Evolutionary conservation across 2,888 invertebrate species (phyloP).

Genomic region (Lepidochrysops patricia): DNA sequence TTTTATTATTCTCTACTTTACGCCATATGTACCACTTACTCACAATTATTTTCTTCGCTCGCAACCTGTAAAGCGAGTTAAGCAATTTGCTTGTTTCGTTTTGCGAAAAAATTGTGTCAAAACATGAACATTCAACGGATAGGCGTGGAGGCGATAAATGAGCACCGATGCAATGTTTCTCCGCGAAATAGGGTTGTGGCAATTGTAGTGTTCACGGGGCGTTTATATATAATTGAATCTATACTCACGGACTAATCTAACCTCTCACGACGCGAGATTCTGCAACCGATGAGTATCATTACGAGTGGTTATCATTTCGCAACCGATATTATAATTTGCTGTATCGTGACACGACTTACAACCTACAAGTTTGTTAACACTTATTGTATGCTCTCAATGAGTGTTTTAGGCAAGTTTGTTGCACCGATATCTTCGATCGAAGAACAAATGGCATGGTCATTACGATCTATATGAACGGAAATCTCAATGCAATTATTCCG

Average conservation of each 20-base stretch:
- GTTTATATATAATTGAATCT: conserved; percentile 56
- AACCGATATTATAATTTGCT: conserved; percentile 26
- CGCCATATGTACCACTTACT: background rate
- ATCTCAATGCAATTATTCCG: background rate
- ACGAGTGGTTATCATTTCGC: conserved; percentile 27
- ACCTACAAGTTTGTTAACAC: conserved; percentile 16
- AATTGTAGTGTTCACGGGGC: conserved; percentile 43
- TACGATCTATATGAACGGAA: background rate
- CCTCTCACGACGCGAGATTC: conserved; percentile 48
- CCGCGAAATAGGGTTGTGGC: conserved; percentile 28
- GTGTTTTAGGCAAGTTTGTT: background rate
- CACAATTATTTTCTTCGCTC: background rate
- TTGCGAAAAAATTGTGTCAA: background rate
- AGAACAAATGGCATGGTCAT: background rate
- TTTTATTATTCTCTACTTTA: background rate
- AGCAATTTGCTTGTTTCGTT: background rate
- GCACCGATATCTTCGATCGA: background rate
- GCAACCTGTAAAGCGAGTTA: background rate
- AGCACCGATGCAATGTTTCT: conserved; percentile 27
- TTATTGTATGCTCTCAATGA: background rate
- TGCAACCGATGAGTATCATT: conserved; percentile 35
- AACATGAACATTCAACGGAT: background rate
- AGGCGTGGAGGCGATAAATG: background rate
- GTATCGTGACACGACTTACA: conserved; percentile 21
- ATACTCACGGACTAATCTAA: conserved; percentile 46